A percentile compares a stretch with the other conserved stretches of the same genome.
phyloP scores from a whole-genome alignment of 2,113 vertebrate species.

The Megalops atlanticus region DNA sequence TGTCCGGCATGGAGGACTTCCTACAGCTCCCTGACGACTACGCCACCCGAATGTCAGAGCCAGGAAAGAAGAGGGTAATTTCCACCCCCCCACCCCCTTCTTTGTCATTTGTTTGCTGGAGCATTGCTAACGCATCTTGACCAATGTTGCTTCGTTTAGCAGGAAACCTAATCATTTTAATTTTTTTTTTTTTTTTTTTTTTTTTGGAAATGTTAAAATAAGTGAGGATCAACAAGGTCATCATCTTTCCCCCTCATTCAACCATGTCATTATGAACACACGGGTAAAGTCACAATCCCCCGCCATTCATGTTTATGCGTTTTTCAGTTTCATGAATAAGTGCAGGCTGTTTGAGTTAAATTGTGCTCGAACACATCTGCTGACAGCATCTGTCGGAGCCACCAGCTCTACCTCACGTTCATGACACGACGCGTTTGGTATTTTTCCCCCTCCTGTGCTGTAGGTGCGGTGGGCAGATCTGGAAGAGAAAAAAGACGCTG shows the following conservation, averaged over 20 bases:
- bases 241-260: no score
- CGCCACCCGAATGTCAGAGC: constrained; percentile 90
- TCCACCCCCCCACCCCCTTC: background rate
- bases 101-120: background rate
- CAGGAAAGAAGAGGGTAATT: constrained; percentile 94
- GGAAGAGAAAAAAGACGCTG: constrained; percentile 96
- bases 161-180: background rate
- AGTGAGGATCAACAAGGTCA: background rate
- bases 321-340: no score
- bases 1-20: constrained; percentile 90
- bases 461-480: constrained; percentile 98
- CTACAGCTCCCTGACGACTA: constrained; percentile 98
- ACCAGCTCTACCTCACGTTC: background rate
- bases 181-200: background rate
- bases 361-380: background rate
- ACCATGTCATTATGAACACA: background rate
- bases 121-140: background rate
- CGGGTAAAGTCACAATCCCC: background rate
- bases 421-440: constrained; percentile 18
- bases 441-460: constrained; percentile 40
- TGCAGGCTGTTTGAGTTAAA: background rate
- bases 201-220: background rate
- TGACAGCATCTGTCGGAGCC: background rate
- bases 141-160: background rate
- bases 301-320: background rate